phyloP scores from a whole-genome alignment of 2,888 invertebrate species.

The Osmoderma eremita region DNA sequence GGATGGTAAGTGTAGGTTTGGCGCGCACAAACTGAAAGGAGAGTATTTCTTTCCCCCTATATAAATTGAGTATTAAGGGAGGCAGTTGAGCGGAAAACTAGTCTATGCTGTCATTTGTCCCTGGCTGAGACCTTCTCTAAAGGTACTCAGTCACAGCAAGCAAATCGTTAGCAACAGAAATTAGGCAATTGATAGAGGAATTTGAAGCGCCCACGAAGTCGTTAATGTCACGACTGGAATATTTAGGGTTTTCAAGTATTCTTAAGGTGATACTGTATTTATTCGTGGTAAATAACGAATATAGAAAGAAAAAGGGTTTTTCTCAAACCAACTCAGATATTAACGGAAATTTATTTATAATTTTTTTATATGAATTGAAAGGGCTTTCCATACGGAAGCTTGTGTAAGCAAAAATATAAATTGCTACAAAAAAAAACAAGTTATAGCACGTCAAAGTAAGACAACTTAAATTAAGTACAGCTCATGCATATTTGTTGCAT shows the following conservation, averaged over 20 bases:
- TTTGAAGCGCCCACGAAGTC: neutral
- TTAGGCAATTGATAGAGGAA: neutral
- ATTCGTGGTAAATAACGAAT: neutral
- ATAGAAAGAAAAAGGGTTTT: no score
- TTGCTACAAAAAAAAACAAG: no score
- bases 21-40: constrained; percentile 18
- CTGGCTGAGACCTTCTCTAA: constrained; percentile 14
- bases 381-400: no score
- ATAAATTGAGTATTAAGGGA: constrained; percentile 38
- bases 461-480: no score
- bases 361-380: no score
- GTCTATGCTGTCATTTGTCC: constrained; percentile 16
- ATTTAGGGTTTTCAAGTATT: neutral
- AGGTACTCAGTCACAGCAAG: constrained; percentile 8
- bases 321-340: no score
- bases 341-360: no score
- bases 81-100: constrained; percentile 30
- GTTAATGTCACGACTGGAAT: constrained; percentile 14
- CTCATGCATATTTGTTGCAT: no score
- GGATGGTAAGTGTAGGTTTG: constrained; percentile 27
- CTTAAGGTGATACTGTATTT: neutral
- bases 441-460: no score
- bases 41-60: constrained; percentile 27
- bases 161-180: constrained; percentile 17
- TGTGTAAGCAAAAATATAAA: no score